Evolutionary conservation across 2,888 invertebrate genomes (phyloP), one percentile per base, ranked within the genome.

Genomic region (Spodoptera picta): DNA sequence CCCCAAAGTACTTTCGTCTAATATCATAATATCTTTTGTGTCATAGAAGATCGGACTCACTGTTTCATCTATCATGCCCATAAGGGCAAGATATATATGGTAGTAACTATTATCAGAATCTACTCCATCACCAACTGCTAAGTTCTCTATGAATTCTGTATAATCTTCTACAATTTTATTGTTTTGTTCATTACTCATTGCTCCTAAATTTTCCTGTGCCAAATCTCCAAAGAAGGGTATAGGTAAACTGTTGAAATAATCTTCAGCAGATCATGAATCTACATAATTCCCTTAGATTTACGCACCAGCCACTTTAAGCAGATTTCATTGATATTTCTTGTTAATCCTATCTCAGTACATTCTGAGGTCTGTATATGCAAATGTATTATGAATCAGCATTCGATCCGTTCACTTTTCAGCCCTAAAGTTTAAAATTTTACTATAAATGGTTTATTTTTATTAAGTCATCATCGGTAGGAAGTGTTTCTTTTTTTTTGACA

Each of bases 391-490:
- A 72, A 69, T 81, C 77, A 77, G 58, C 43, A 49, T 24, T 12
- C 23, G 3, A 14, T 67, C 66, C 79, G 70, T 78, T 80, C 79
- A 70, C 69, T 80, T 73, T 64, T 67, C 31, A 74, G 31, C 50
- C 60, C 53, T 69, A 61, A 46, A 23, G 52, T 14, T 51, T 4
- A 73, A 77, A 67, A 80, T 80, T 75, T 72, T 75, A 44, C 63
- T 59, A 60, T 78, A 60, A 73, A 41, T 64, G 49, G 65, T 77
- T 61, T 60, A 60, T 65, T 73, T 77, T 61, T 60, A 60, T 65
- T 73, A 69, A 85, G 80, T 75, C 75, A 77, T 86, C 82, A 83
- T 69, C 75, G 71, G 57, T 73, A 79, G 83, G 81, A 83, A 85
- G 79, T 79, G 68, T 60, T 51, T 56, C 65, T 54, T 70, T 67